phyloP scores from a whole-genome alignment of 2,797 vertebrate genomes.

The Hyperoplus immaculatus region DNA sequence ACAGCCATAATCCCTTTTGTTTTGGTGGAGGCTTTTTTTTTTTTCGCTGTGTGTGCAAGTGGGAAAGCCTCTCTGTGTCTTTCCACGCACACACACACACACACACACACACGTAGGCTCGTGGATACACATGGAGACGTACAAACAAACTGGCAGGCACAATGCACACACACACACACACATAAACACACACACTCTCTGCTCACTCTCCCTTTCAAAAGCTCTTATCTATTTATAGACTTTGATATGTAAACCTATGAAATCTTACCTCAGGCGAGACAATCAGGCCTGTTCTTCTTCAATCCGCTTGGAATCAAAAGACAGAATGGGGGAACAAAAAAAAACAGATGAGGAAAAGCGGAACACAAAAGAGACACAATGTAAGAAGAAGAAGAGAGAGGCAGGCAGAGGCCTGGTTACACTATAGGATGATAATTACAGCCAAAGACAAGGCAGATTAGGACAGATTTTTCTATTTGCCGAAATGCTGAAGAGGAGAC shows the following conservation, averaged over 20 bases:
- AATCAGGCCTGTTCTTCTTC: slow-evolving; percentile 84
- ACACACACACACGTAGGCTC: slow-evolving; percentile 17
- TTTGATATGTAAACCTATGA: slow-evolving; percentile 89
- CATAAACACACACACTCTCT: slow-evolving; percentile 44
- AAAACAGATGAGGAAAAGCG: slow-evolving; percentile 77
- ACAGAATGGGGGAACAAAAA: slow-evolving; percentile 80
- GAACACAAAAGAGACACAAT: slow-evolving; percentile 83
- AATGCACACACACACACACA: slow-evolving; percentile 25
- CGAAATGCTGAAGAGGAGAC: slow-evolving; percentile 77
- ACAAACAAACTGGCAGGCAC: slow-evolving; percentile 56
- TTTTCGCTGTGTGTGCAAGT: slow-evolving; percentile 81
- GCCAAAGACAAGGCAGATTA: slow-evolving; percentile 83
- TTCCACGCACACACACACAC: slow-evolving; percentile 37
- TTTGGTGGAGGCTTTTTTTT: slow-evolving; percentile 80
- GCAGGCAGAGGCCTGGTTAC: slow-evolving; percentile 68
- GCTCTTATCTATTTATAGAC: slow-evolving; percentile 88
- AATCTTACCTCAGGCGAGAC: slow-evolving; percentile 86
- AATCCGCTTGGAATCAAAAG: slow-evolving; percentile 82
- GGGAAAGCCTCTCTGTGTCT: slow-evolving; percentile 80
- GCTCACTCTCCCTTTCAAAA: slow-evolving; percentile 84
- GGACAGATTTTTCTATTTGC: slow-evolving; percentile 48
- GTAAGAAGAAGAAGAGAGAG: slow-evolving; percentile 58
- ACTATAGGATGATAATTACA: slow-evolving; percentile 82
- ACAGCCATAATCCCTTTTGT: slow-evolving; percentile 86
- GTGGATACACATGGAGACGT: slow-evolving; percentile 30